These are phyloP conservation scores for Machaerirhynchus nigripectus DNA, from an alignment of 2,113 vertebrate genomes.

Conservation along the genomic window DNA sequence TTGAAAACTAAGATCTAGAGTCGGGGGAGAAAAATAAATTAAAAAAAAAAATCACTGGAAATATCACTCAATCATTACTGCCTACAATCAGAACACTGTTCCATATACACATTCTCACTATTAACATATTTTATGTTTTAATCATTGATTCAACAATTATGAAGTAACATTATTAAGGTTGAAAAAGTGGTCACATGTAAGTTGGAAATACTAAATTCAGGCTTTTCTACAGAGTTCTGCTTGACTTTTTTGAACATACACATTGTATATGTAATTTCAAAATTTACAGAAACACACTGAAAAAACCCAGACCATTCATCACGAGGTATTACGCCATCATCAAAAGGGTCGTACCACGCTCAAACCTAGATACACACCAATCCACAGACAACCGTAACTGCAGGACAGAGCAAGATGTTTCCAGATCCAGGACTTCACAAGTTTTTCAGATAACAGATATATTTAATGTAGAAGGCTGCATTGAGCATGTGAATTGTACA, in stretches of 20 bases:
- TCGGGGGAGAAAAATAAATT: neutral
- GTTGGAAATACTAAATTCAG: neutral
- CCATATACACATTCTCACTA: neutral
- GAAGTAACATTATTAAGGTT: neutral
- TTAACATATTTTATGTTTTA: neutral
- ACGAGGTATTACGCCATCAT: accelerated
- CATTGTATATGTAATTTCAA: neutral
- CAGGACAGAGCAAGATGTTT: neutral
- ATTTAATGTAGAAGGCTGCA: neutral
- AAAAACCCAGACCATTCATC: neutral
- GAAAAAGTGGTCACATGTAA: neutral
- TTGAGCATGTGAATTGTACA: neutral
- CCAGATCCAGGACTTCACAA: neutral
- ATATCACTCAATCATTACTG: neutral
- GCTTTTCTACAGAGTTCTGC: neutral
- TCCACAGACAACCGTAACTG: neutral
- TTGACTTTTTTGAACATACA: neutral
- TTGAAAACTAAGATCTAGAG: conserved; percentile 92
- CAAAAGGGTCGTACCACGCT: neutral
- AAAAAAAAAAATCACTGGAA: neutral
- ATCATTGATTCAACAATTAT: neutral
- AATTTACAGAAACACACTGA: neutral
- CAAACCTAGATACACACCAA: neutral
- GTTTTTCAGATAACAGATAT: neutral
- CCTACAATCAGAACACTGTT: neutral